phyloP scores from a whole-genome alignment of 2,797 vertebrate species.

The Cossypha caffra region DNA sequence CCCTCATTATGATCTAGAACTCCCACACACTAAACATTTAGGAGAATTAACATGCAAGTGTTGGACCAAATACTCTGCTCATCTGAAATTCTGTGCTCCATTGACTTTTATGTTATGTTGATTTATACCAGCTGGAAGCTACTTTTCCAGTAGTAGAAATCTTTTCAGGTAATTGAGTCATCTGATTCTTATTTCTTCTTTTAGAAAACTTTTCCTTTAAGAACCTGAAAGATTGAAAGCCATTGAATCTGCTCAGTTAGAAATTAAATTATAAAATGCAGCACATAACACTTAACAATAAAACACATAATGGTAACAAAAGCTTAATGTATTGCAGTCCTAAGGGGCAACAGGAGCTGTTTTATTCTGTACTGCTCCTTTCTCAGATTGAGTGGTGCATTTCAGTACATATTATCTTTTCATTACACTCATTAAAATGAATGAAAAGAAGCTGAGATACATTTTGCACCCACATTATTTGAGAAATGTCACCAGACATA shows the following conservation, averaged over 20 bases:
- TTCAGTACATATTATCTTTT: conserved; percentile 18
- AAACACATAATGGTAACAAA: conserved; percentile 27
- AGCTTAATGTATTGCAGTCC: conserved; percentile 9
- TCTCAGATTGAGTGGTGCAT: background rate
- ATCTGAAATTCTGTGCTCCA: background rate
- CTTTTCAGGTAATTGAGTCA: background rate
- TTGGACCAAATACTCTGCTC: background rate
- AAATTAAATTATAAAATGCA: conserved; percentile 26
- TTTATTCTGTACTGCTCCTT: background rate
- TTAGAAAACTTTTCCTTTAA: background rate
- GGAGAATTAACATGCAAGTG: background rate
- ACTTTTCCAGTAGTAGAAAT: background rate
- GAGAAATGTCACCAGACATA: background rate
- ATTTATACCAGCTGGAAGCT: background rate
- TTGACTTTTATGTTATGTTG: background rate
- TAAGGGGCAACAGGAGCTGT: background rate
- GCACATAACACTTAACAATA: conserved; percentile 2
- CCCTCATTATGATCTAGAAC: background rate
- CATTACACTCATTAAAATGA: conserved; percentile 33
- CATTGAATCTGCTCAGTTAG: background rate
- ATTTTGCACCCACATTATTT: background rate
- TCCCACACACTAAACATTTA: background rate
- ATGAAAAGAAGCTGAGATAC: conserved; percentile 3
- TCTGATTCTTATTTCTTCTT: background rate
- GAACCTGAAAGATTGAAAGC: background rate